These are phyloP conservation scores for Miniopterus natalensis DNA, from an alignment of 2,113 vertebrate species.

Conservation along the genomic window DNA sequence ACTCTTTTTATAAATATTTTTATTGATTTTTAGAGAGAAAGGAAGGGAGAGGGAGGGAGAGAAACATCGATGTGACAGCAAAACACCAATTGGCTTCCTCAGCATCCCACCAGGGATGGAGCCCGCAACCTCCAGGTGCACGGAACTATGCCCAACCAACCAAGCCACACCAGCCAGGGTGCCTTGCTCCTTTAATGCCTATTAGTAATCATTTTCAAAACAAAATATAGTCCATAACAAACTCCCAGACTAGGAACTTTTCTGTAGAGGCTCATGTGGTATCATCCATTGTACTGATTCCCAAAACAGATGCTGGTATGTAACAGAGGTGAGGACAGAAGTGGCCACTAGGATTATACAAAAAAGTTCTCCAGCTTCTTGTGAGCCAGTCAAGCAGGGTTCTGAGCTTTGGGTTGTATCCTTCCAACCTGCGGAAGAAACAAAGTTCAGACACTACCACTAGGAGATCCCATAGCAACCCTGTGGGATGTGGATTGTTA, in stretches of 20 bases:
- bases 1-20: too few relatives aligned
- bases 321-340: rapidly evolving
- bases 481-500: neutral
- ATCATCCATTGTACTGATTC: too few relatives aligned
- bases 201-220: conserved; percentile 31
- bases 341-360: neutral
- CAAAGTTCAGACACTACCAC: neutral
- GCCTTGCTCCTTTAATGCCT: neutral
- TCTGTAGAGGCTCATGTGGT: neutral
- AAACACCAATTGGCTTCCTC: too few relatives aligned
- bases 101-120: neutral
- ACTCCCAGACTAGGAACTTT: neutral
- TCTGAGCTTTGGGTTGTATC: neutral
- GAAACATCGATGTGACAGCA: too few relatives aligned
- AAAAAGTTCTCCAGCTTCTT: conserved; percentile 68
- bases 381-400: conserved; percentile 31
- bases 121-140: neutral
- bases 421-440: conserved; percentile 63
- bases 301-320: neutral
- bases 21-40: too few relatives aligned
- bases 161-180: neutral
- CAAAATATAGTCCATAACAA: neutral
- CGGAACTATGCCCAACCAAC: too few relatives aligned
- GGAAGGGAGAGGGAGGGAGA: too few relatives aligned
- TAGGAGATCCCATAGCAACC: neutral